Conservation (phyloP, 92 coral and sea anemone genomes). For the Muricea muricata region DNA sequence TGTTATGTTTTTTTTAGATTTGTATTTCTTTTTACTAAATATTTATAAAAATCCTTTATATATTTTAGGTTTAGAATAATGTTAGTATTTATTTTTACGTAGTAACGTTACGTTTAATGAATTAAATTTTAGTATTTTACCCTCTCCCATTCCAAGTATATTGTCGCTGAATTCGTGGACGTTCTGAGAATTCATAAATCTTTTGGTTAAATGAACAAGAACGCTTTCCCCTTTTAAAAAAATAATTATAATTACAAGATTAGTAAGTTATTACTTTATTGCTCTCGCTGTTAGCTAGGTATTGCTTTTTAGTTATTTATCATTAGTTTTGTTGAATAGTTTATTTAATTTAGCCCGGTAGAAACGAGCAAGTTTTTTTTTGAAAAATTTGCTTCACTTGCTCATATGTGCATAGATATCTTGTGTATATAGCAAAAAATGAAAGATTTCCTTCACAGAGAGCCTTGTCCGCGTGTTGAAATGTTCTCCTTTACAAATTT, state of each 20-base stretch:
- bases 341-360: too few relatives aligned
- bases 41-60: neutral
- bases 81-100: neutral
- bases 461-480: too few relatives aligned
- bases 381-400: too few relatives aligned
- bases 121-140: slow-evolving; percentile 8
- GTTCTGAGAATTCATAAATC: neutral
- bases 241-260: neutral
- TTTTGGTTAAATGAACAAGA: neutral
- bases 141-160: slow-evolving; percentile 31
- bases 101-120: neutral
- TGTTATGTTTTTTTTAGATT: neutral
- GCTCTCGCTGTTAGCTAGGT: too few relatives aligned
- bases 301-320: neutral
- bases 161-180: slow-evolving; percentile 25
- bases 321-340: neutral
- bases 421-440: too few relatives aligned
- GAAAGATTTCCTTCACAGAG: too few relatives aligned
- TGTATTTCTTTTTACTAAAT: too few relatives aligned
- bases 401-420: too few relatives aligned
- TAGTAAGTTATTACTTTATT: neutral
- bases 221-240: neutral
- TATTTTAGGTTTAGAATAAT: neutral
- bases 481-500: too few relatives aligned
- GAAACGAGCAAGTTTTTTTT: too few relatives aligned